These are phyloP conservation scores for Spisula subtruncata DNA, from an alignment of 2,888 invertebrate genomes.

Conservation along the genomic window DNA sequence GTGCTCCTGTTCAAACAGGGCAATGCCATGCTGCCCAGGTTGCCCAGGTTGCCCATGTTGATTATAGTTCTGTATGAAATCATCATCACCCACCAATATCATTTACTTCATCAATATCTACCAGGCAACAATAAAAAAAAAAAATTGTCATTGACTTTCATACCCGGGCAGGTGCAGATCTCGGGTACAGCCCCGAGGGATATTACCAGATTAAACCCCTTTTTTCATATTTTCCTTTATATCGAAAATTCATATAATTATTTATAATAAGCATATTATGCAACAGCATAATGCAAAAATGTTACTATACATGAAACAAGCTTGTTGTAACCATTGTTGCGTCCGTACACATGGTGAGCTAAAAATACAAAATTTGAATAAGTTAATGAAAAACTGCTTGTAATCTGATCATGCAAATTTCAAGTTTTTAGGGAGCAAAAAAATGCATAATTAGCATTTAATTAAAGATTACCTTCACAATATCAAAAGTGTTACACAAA, in stretches of 20 bases:
- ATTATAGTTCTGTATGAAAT: constrained; percentile 6
- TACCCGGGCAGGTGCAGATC: constrained; percentile 14
- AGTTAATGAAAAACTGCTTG: background rate
- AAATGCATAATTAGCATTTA: constrained; percentile 5
- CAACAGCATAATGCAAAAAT: background rate
- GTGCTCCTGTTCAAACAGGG: background rate
- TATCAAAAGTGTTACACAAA: background rate
- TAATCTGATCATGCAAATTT: background rate
- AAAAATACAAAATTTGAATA: background rate
- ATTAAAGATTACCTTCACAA: background rate
- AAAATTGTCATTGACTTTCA: background rate
- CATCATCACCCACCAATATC: constrained; percentile 1
- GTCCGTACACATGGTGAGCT: background rate
- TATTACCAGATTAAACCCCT: background rate
- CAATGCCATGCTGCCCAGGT: background rate
- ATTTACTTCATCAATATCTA: constrained; percentile 28
- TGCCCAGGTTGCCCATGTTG: background rate
- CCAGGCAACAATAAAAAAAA: too few relatives aligned
- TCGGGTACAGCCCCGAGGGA: background rate
- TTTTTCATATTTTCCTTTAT: constrained; percentile 13
- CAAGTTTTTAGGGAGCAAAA: background rate
- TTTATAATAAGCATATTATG: background rate
- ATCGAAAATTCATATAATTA: background rate
- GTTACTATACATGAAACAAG: background rate
- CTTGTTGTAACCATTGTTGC: background rate